Percentiles rank a stretch among this genome's conserved stretches.
Evolutionary conservation across 2,113 vertebrate genomes (phyloP).

Genomic region (Callionymus lyra): DNA sequence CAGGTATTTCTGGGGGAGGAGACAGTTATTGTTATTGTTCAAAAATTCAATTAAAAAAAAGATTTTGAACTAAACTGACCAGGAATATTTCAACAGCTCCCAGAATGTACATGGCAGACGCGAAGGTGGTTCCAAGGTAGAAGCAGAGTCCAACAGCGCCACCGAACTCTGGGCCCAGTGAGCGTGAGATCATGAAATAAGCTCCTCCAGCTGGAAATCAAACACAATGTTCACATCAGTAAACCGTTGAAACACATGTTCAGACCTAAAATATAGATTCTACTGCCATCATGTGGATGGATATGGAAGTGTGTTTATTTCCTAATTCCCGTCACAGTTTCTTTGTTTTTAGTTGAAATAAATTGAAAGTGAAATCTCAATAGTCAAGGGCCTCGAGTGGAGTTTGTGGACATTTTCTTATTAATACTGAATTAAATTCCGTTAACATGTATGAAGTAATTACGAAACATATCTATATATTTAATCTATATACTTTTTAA

Average conservation of each 20-base stretch:
- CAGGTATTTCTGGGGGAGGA: constrained; percentile 79
- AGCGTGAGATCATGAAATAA: constrained; percentile 98
- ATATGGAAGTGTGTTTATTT: neutral
- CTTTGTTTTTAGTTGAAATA: no score
- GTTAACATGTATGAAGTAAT: no score
- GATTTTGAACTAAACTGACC: constrained; percentile 65
- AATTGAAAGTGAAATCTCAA: no score
- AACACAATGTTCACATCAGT: constrained; percentile 1
- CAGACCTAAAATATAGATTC: neutral
- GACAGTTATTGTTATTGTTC: neutral
- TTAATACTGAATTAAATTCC: no score
- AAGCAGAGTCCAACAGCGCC: constrained; percentile 96
- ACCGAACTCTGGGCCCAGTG: constrained; percentile 93
- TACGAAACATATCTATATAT: no score
- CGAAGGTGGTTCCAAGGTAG: constrained; percentile 95
- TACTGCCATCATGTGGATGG: constrained; percentile 18
- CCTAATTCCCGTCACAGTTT: no score
- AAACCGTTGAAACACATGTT: neutral
- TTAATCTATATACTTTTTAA: no score
- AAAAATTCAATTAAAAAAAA: neutral
- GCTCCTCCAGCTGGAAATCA: constrained; percentile 81
- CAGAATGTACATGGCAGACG: constrained; percentile 95
- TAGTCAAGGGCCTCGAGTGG: no score
- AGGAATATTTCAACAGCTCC: constrained; percentile 95
- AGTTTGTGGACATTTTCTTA: no score